Evolutionary conservation across 2,888 invertebrate species (phyloP).

Genomic region (Crossocerus cetratus): DNA sequence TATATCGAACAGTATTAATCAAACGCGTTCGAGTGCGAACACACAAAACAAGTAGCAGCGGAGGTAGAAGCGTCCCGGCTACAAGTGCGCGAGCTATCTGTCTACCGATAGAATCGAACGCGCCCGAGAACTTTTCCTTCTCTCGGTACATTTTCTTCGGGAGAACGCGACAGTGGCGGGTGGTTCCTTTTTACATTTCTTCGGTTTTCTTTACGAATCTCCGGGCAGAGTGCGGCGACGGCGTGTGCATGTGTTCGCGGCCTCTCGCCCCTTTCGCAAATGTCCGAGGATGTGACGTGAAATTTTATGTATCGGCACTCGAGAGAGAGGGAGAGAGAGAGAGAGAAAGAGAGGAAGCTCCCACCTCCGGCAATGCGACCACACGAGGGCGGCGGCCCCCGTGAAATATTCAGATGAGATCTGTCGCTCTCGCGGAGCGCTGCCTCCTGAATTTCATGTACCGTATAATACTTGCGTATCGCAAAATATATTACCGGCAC

Average conservation of each 20-base stretch:
- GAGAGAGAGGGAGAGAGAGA: constrained; percentile 2
- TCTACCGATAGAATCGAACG: no score
- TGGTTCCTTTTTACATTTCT: not conserved
- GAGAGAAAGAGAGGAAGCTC: constrained; percentile 12
- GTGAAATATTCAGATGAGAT: constrained; percentile 62
- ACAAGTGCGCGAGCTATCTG: no score
- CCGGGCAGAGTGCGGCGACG: no score
- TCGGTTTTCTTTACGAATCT: not conserved
- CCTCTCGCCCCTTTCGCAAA: constrained; percentile 30
- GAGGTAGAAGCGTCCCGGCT: no score
- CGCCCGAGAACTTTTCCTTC: no score
- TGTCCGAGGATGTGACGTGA: constrained; percentile 53
- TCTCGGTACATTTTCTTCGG: no score
- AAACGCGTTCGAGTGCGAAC: no score
- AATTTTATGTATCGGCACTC: constrained; percentile 59
- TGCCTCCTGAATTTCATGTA: constrained; percentile 40
- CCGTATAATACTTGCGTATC: constrained; percentile 35
- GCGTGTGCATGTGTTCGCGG: no score
- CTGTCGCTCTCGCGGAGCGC: constrained; percentile 39
- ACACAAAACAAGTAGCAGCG: no score
- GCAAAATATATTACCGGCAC: constrained; percentile 33
- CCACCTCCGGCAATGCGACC: constrained; percentile 43
- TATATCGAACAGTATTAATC: no score
- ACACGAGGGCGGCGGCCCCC: constrained; percentile 4
- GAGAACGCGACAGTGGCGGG: no score